A percentile compares a stretch with the other conserved stretches of the same genome.
Conservation (phyloP, 2,113 vertebrate genomes). For the Deroptyus accipitrinus region DNA sequence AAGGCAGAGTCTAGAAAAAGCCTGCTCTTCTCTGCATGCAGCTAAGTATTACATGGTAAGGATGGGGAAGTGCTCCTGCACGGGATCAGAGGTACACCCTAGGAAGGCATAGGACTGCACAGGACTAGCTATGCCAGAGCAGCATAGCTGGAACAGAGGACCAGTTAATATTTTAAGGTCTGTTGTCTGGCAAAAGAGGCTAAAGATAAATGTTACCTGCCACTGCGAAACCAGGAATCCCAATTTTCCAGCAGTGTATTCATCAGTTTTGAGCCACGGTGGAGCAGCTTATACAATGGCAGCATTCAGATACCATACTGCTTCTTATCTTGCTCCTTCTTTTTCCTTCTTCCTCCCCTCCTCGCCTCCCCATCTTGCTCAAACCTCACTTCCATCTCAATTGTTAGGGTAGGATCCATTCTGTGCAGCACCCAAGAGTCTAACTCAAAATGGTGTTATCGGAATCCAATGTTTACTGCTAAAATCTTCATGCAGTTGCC, state of each 20-base stretch:
- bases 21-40: neutral
- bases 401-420: neutral
- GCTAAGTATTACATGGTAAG: neutral
- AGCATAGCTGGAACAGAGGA: neutral
- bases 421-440: neutral
- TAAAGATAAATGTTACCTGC: neutral
- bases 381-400: neutral
- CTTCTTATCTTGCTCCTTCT: neutral
- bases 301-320: accelerated
- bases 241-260: neutral
- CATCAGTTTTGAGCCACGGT: accelerated
- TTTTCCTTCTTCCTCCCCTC: neutral
- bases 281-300: neutral
- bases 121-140: neutral
- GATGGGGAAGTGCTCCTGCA: neutral
- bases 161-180: neutral
- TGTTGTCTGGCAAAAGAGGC: neutral
- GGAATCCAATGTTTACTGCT: neutral
- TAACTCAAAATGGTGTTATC: neutral
- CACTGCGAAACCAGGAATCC: neutral
- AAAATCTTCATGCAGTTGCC: neutral
- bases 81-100: neutral
- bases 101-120: neutral
- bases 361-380: neutral
- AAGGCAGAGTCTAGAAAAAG: neutral